Evolutionary conservation across 1,140 invertebrate genomes (phyloP).

Genomic region (Euwallacea fornicatus): DNA sequence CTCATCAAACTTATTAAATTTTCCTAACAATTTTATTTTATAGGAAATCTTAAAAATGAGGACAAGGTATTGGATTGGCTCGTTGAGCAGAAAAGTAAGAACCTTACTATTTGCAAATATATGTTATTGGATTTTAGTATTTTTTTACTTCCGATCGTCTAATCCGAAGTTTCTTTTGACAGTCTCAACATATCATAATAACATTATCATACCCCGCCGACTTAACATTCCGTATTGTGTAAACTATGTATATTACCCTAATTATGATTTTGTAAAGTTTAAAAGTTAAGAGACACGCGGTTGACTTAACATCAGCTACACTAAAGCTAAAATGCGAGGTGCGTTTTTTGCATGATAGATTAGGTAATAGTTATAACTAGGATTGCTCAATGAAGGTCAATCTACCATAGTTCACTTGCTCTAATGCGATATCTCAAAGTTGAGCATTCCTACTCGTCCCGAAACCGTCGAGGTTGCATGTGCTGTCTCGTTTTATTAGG

Average conservation of each 20-base stretch:
- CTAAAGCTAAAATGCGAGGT: slow-evolving; percentile 41
- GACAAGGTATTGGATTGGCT: slow-evolving; percentile 94
- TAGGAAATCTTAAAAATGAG: slow-evolving; percentile 94
- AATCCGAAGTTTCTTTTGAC: no score
- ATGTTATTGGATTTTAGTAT: neutral
- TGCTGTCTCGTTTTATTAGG: slow-evolving; percentile 51
- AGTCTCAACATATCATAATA: neutral
- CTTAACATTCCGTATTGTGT: neutral
- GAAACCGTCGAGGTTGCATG: slow-evolving; percentile 47
- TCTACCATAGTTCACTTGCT: neutral
- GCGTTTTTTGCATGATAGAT: slow-evolving; percentile 45
- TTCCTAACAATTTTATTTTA: slow-evolving; percentile 55
- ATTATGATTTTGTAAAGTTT: no score
- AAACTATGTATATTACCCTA: no score
- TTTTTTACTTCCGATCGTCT: neutral
- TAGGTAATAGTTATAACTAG: slow-evolving; percentile 8
- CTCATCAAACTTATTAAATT: no score
- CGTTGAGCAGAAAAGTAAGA: slow-evolving; percentile 93
- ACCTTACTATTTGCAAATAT: slow-evolving; percentile 11
- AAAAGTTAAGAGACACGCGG: neutral
- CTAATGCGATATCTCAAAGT: neutral
- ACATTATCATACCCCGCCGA: neutral
- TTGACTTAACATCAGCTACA: slow-evolving; percentile 37
- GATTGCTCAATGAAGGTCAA: slow-evolving; percentile 9
- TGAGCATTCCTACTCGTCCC: slow-evolving; percentile 20